Evolutionary conservation across 92 coral and sea anemone species (phyloP).

Genomic region (Epizoanthus ramosus): DNA sequence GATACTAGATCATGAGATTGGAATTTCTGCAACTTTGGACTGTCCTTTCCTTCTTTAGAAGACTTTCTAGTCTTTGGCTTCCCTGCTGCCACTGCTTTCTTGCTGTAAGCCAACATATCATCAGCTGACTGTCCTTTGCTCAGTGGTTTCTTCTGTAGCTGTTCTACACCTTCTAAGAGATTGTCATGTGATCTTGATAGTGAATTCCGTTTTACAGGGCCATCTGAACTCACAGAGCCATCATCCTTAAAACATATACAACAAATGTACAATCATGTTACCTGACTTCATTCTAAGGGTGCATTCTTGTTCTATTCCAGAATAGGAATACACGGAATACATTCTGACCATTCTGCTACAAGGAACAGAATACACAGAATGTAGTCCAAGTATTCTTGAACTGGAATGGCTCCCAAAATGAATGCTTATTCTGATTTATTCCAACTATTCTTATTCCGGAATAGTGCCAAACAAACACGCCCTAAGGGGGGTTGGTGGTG

Average conservation of each 20-base stretch:
- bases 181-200: slow-evolving; percentile 22
- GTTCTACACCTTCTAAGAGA: slow-evolving; percentile 6
- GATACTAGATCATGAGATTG: background rate
- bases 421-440: too few species aligned
- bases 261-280: background rate
- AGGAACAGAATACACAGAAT: too few species aligned
- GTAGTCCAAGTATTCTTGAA: too few species aligned
- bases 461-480: too few species aligned
- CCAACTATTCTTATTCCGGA: too few species aligned
- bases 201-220: slow-evolving; percentile 12
- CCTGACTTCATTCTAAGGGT: too few species aligned
- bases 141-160: background rate
- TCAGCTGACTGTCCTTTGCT: slow-evolving; percentile 2
- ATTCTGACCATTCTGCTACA: too few species aligned
- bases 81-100: slow-evolving; percentile 9
- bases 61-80: background rate
- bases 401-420: too few species aligned
- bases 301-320: too few species aligned
- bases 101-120: slow-evolving; percentile 17
- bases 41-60: slow-evolving; percentile 14
- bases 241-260: slow-evolving; percentile 31
- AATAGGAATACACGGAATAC: too few species aligned
- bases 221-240: slow-evolving; percentile 29
- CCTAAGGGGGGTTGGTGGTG: too few species aligned
- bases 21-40: background rate